Evolutionary conservation across 2,797 vertebrate species (phyloP), one percentile per base, ranked within the genome.

Genomic region (Sebastes umbrosus): DNA sequence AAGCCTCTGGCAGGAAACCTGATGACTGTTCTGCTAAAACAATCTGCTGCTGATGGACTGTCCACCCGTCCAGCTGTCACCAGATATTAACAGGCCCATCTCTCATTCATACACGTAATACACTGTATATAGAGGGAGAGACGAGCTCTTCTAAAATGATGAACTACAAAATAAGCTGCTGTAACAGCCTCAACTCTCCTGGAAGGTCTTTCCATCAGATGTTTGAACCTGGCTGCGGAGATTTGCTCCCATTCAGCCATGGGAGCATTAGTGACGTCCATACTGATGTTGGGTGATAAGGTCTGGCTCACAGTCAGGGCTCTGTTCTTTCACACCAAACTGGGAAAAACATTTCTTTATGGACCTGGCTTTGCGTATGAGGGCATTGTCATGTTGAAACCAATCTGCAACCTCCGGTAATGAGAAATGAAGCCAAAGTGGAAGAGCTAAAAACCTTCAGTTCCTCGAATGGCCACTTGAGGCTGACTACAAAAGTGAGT

Each of bases 1-100:
- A 84, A 84, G n/a, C 65, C 54, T 79, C 66, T 87, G 87, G 80
- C 83, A 84, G 79, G 82, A 75, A 79, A 86, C 77, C 62, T 25
- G 86, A 86, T 1, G 20, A 87, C 65, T 64, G 73, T 31, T 24
- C 31, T 60, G 66, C 32, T 67, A 31, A 84, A 89, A 66, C 71
- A 74, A 79, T 55, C 79, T 67, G 72, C 70, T 58, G 79, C 60
- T 63, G 72, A 77, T 6, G 4, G 59, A 27, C 32, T 3, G 60
- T 46, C 70, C 69, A 75, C 32, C 84, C 59, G 66, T 80, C 68
- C 20, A 8, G 75, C 81, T 85, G 89, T 90, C 87, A 92, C 1
- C 43, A 69, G 80, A 85, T 69, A 69, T 83, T 69, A 87, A 52
- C 67, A 3, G 58, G 32, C 54, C 31, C 13, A 4, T 65, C 54